phyloP scores from a whole-genome alignment of 2,797 vertebrate genomes.

The Melanotaenia pygmaea region DNA sequence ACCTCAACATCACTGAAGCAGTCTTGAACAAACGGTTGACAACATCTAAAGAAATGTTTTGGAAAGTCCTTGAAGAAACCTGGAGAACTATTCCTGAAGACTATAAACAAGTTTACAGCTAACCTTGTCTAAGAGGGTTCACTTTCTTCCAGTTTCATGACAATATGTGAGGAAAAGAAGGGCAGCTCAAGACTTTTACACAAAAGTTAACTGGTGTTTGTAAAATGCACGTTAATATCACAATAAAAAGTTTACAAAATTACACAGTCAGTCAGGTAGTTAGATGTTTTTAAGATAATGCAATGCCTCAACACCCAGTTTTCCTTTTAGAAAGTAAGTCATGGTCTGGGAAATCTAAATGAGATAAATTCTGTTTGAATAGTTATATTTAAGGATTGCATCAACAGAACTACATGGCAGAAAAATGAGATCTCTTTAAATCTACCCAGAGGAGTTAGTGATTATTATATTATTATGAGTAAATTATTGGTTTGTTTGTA shows the following conservation, averaged over 20 bases:
- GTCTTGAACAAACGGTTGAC: neutral
- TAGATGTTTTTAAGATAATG: neutral
- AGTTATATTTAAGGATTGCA: conserved; percentile 10
- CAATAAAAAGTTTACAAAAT: neutral
- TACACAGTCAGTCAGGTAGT: too few relatives aligned
- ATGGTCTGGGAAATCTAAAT: neutral
- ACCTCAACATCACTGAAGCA: neutral
- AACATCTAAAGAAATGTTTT: too few relatives aligned
- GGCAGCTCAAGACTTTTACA: neutral
- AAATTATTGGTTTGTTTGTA: neutral
- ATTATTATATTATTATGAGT: neutral
- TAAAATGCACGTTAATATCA: neutral
- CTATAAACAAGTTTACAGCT: neutral
- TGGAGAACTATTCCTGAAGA: neutral
- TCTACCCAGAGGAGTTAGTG: neutral
- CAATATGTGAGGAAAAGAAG: neutral
- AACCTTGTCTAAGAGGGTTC: neutral
- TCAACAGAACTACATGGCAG: neutral
- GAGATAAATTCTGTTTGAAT: neutral
- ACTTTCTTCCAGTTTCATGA: neutral
- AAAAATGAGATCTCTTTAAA: conserved; percentile 11
- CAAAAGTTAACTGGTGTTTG: neutral
- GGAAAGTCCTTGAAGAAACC: too few relatives aligned
- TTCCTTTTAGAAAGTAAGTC: neutral
- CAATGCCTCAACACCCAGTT: neutral